A percentile compares a stretch with the other conserved stretches of the same genome.
phyloP scores from a whole-genome alignment of 2,113 vertebrate species.

The Syngnathus floridae region DNA sequence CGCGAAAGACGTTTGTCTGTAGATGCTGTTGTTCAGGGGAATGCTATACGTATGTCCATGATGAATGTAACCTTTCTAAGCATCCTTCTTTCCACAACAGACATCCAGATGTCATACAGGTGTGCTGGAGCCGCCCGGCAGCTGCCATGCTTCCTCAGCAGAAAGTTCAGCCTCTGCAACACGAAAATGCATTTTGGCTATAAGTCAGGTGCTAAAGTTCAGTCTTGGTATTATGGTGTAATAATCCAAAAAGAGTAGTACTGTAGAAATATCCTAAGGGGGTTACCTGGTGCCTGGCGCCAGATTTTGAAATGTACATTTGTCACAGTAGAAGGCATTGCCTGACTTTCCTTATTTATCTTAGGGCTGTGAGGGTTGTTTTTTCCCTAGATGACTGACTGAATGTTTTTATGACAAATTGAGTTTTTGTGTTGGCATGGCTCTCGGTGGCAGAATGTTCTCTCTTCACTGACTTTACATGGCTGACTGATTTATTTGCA shows the following conservation, averaged over 20 bases:
- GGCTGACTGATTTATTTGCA: conserved; percentile 38
- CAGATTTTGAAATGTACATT: conserved; percentile 5
- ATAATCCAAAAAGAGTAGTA: neutral
- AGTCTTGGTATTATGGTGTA: neutral
- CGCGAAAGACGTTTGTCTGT: no score
- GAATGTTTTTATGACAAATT: conserved; percentile 16
- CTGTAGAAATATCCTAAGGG: neutral
- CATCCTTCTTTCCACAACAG: no score
- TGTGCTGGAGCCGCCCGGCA: no score
- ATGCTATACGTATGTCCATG: no score
- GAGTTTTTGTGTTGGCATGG: conserved; percentile 15
- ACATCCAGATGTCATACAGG: no score
- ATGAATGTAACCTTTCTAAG: no score
- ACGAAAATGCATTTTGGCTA: neutral
- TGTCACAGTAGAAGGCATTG: neutral
- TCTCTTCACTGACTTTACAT: conserved; percentile 29
- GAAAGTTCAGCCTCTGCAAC: no score
- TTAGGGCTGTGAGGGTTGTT: neutral
- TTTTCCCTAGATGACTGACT: neutral
- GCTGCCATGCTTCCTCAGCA: no score
- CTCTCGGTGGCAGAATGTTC: conserved; percentile 21
- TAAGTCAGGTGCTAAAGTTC: neutral
- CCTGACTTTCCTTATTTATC: conserved; percentile 5
- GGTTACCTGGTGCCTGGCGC: neutral
- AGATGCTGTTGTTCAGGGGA: no score